Evolutionary conservation across 2,113 vertebrate species (phyloP).

Genomic region (Lates calcarifer): DNA sequence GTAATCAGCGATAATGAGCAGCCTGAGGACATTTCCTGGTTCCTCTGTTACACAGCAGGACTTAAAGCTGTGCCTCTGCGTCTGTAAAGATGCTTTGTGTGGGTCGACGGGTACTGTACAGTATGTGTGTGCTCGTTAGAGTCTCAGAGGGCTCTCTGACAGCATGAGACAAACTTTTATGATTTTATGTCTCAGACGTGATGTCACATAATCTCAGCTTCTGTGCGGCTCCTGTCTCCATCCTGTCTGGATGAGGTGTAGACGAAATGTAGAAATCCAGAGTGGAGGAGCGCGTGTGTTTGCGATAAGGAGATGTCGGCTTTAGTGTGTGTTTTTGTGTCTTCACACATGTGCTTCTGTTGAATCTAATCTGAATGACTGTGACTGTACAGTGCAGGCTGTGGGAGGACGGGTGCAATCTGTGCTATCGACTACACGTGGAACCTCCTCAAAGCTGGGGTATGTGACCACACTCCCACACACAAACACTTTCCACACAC

Average conservation of each 20-base stretch:
- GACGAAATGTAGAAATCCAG: slow-evolving; percentile 26
- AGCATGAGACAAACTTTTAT: slow-evolving; percentile 69
- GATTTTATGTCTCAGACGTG: slow-evolving; percentile 37
- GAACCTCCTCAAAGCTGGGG: slow-evolving; percentile 99
- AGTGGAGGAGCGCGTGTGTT: background rate
- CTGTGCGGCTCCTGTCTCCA: slow-evolving; percentile 57
- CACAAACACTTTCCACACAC: background rate
- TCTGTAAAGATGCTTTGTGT: slow-evolving; percentile 59
- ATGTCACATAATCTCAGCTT: slow-evolving; percentile 40
- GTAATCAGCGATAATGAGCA: slow-evolving; percentile 77
- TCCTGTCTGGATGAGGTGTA: slow-evolving; percentile 48
- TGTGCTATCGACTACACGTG: slow-evolving; percentile 99
- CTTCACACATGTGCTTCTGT: background rate
- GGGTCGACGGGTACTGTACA: slow-evolving; percentile 34
- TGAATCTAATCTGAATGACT: slow-evolving; percentile 24
- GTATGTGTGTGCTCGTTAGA: slow-evolving; percentile 54
- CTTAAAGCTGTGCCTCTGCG: slow-evolving; percentile 48
- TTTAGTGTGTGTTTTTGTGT: slow-evolving; percentile 4
- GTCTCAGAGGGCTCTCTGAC: slow-evolving; percentile 45
- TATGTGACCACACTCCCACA: slow-evolving; percentile 74
- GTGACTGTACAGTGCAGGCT: slow-evolving; percentile 92
- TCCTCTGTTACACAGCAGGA: slow-evolving; percentile 74
- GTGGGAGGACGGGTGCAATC: slow-evolving; percentile 98
- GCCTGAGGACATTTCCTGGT: slow-evolving; percentile 79
- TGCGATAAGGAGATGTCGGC: background rate